These are phyloP conservation scores for Ictalurus punctatus DNA, from an alignment of 2,113 vertebrate genomes.

Conservation along the genomic window DNA sequence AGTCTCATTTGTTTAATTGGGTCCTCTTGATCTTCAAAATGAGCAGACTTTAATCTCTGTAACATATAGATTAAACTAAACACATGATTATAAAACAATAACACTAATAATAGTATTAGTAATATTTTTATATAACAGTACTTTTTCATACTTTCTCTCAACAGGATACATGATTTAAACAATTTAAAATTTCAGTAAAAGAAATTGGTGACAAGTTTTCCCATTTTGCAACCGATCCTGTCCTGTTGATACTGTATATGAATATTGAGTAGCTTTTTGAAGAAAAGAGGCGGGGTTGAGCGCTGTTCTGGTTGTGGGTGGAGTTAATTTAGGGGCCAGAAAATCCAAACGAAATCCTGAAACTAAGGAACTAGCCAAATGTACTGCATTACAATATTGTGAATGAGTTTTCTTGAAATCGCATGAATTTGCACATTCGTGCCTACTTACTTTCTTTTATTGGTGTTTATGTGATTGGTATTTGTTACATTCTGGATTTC, in stretches of 20 bases:
- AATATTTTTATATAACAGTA: too few species aligned
- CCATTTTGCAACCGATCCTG: background rate
- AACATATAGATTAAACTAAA: too few species aligned
- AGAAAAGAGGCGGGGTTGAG: background rate
- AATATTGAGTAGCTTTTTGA: background rate
- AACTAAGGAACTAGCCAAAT: background rate
- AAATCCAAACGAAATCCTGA: background rate
- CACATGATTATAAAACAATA: too few species aligned
- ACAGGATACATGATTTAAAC: too few species aligned
- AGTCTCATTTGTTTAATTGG: too few species aligned
- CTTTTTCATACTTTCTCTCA: too few species aligned
- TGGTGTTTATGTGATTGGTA: background rate
- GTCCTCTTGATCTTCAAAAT: too few species aligned
- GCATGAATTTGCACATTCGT: background rate
- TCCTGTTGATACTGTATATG: background rate
- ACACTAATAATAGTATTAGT: too few species aligned
- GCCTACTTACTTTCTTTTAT: background rate
- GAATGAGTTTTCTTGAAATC: background rate
- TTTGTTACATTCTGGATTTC: background rate
- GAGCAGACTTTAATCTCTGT: too few species aligned
- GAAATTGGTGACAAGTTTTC: background rate
- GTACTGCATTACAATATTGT: background rate
- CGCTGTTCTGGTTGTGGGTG: background rate
- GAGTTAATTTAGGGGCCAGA: background rate
- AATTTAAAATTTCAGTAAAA: too few species aligned